phyloP scores from a whole-genome alignment of 2,797 vertebrate genomes.

The Sus cebifrons region DNA sequence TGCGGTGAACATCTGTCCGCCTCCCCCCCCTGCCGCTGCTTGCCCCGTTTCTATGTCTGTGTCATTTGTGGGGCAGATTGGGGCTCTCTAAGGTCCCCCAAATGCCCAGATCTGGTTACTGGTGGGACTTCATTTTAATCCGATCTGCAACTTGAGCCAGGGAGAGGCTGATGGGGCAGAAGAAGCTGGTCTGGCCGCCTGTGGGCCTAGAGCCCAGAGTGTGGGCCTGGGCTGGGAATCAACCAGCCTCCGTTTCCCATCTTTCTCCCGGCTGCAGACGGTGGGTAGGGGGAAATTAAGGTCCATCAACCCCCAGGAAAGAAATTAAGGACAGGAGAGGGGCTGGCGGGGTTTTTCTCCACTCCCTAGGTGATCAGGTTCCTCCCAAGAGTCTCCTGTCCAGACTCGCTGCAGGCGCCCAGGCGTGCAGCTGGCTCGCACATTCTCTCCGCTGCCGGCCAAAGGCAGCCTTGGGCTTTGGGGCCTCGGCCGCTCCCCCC shows the following conservation, averaged over 20 bases:
- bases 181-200: background rate
- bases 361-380: slow-evolving; percentile 40
- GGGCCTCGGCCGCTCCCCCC: background rate
- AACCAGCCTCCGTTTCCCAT: background rate
- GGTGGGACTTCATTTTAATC: slow-evolving; percentile 63
- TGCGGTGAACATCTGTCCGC: background rate
- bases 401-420: slow-evolving; percentile 29
- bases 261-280: background rate
- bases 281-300: background rate
- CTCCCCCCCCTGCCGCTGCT: background rate
- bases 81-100: background rate
- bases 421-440: background rate
- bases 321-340: slow-evolving; percentile 4
- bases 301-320: slow-evolving; percentile 18
- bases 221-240: background rate
- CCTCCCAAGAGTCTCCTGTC: slow-evolving; percentile 37
- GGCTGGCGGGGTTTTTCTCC: background rate
- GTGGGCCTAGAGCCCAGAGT: slow-evolving; percentile 55
- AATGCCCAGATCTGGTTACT: slow-evolving; percentile 57
- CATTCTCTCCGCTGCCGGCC: background rate
- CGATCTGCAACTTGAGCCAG: background rate
- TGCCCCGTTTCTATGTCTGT: background rate
- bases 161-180: background rate
- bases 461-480: background rate
- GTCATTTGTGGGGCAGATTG: background rate